Conservation (phyloP, 2,888 invertebrate species). For the Xestia xanthographa region DNA sequence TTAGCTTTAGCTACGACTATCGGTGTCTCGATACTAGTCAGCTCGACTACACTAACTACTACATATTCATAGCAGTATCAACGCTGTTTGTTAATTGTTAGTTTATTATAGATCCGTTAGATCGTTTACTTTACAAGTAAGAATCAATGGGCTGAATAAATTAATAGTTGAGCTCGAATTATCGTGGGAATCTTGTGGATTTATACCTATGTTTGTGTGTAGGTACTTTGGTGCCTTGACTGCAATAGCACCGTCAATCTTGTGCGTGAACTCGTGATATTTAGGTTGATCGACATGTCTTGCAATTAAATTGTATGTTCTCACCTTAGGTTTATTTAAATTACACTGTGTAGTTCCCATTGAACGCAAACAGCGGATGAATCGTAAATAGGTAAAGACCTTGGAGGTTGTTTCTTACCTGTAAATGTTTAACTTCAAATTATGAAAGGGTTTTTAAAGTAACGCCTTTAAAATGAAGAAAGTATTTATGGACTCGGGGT, state of each 20-base stretch:
- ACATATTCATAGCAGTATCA: constrained; percentile 49
- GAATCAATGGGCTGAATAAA: constrained; percentile 45
- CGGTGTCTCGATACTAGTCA: constrained; percentile 43
- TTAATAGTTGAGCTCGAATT: constrained; percentile 33
- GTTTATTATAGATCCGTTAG: constrained; percentile 55
- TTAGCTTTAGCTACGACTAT: constrained; percentile 27
- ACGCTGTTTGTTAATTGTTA: constrained; percentile 48
- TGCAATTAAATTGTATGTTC: constrained; percentile 12
- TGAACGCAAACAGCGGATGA: not conserved
- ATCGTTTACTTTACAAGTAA: constrained; percentile 47
- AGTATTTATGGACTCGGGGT: not conserved
- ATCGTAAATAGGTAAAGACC: not conserved
- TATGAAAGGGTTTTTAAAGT: not conserved
- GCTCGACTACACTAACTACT: constrained; percentile 14
- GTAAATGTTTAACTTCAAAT: not conserved
- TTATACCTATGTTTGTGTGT: constrained; percentile 16
- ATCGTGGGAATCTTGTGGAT: constrained; percentile 50
- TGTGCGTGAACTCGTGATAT: constrained; percentile 39
- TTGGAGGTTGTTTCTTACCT: not conserved
- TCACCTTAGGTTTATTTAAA: not conserved
- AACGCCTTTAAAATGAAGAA: not conserved
- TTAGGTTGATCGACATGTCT: constrained; percentile 32
- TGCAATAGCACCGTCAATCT: constrained; percentile 20
- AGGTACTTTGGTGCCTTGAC: constrained; percentile 37
- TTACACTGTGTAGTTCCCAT: not conserved